Evolutionary conservation across 2,888 invertebrate genomes (phyloP), one percentile per base, ranked within the genome.

Genomic region (Dusona sp.): DNA sequence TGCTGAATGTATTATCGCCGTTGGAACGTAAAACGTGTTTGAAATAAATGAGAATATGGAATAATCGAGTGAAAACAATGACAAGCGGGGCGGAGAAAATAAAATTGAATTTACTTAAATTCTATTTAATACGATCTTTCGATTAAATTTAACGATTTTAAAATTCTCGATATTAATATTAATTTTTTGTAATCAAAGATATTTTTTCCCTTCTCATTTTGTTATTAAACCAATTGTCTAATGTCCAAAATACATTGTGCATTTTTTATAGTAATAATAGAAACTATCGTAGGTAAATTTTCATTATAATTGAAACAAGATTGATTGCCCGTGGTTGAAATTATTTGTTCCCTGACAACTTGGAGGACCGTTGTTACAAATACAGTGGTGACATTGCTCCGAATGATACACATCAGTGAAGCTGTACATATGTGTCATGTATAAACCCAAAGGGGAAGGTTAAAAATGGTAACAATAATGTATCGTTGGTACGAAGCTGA

Each of bases 361-460:
- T 19, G 38, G 9, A n/a, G 38, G 6, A 61, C 38, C n/a, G 65
- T 65, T 9, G 36, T n/a, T 9, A 65, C 38, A 7, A 38, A 36
- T 65, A 65, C 16, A 29, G 38, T n/a, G n/a, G 36, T 65, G 65
- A 74, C 42, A 81, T 42, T 33, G 38, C 61, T 70, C 33, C 8
- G 36, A 78, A 45, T 72, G 79, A 54, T 61, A 72, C 48, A 65
- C 48, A 45, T 22, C 48, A 13, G 54, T 16, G 65, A 42, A 48
- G 78, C 22, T 64, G 70, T 57, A 74, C 65, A 64, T 61, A 61
- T 29, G 16, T 61, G 3, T 16, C 6, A 29, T 29, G 29, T 61
- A 61, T 11, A 61, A 29, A 29, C 29, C 29, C 29, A n/a, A 29
- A 13, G 61, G 61, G 13, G 29, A 0, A 38, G 65, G 65, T 36